Conservation (phyloP, 2,113 vertebrate species). For the Perca flavescens region DNA sequence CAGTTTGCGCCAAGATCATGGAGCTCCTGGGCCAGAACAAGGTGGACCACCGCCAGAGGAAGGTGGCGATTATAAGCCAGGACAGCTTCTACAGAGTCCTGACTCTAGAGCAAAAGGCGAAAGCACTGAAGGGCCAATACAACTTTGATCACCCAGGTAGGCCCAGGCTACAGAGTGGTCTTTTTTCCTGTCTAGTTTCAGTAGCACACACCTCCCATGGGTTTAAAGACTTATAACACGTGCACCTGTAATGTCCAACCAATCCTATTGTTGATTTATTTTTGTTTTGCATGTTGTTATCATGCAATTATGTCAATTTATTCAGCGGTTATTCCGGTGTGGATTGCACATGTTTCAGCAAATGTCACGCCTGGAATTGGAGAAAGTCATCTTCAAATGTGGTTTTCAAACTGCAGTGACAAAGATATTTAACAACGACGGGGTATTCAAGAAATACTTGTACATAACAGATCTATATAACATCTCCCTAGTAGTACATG, state of each 20-base stretch:
- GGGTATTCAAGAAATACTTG: too few relatives aligned
- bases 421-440: neutral
- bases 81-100: conserved; percentile 96
- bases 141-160: conserved; percentile 98
- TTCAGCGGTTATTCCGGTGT: too few relatives aligned
- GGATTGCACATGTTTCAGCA: too few relatives aligned
- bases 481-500: neutral
- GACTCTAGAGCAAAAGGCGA: conserved; percentile 92
- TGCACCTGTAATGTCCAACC: neutral
- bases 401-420: neutral
- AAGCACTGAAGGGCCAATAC: conserved; percentile 95
- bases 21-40: conserved; percentile 97
- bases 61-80: conserved; percentile 95
- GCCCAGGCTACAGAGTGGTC: neutral
- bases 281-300: too few relatives aligned
- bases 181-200: too few relatives aligned
- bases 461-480: too few relatives aligned
- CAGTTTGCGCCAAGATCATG: conserved; percentile 99
- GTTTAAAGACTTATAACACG: too few relatives aligned
- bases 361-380: neutral
- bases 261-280: neutral
- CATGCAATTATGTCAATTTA: too few relatives aligned
- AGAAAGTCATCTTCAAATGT: neutral
- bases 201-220: neutral
- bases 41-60: conserved; percentile 93